Evolutionary conservation across 2,113 vertebrate species (phyloP), one percentile per base, ranked within the genome.

Genomic region (Megalops atlanticus): DNA sequence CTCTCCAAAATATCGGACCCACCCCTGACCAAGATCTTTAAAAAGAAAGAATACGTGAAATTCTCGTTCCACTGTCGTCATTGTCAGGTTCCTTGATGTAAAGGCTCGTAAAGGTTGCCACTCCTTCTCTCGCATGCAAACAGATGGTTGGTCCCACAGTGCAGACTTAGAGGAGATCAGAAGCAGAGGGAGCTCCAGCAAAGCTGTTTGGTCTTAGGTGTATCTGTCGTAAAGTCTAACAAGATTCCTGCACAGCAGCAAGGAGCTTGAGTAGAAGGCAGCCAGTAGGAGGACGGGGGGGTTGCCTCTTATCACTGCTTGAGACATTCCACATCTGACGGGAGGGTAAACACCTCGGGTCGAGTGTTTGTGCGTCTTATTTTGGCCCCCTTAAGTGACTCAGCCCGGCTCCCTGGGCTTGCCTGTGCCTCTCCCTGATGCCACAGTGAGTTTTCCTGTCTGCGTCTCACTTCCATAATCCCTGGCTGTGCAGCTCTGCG

Each of bases 261-360:
- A 54, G 18, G 11, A 36, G 40, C 52, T 8, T 78, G 0, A 38
- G 16, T 36, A n/a, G 77, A 0, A 75, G 36, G 12, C 16, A 16
- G 58, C 38, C 47, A 47, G 39, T 41, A 41, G 38, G 41, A 75
- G 35, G 2, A 36, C 1, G 24, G 33, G 24, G 2, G 12, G 16
- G 15, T 0, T 27, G 15, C 24, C 27, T 74, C 70, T 80, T 74
- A 41, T 74, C 79, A 1, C 24, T 21, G 24, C 47, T 54, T n/a
- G 80, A 81, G 72, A 75, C 27, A 27, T 35, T 68, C 80, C 72
- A 75, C 49, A 69, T 45, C 52, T 43, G 80, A 64, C 41, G 72
- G 2, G 27, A 43, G 52, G 16, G 52, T 74, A 76, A 81, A 68
- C 72, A 75, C 72, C 3, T 15, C 3, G 33, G 68, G n/a, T 54